Evolutionary conservation across 2,797 vertebrate species (phyloP).

Genomic region (Strix occidentalis): DNA sequence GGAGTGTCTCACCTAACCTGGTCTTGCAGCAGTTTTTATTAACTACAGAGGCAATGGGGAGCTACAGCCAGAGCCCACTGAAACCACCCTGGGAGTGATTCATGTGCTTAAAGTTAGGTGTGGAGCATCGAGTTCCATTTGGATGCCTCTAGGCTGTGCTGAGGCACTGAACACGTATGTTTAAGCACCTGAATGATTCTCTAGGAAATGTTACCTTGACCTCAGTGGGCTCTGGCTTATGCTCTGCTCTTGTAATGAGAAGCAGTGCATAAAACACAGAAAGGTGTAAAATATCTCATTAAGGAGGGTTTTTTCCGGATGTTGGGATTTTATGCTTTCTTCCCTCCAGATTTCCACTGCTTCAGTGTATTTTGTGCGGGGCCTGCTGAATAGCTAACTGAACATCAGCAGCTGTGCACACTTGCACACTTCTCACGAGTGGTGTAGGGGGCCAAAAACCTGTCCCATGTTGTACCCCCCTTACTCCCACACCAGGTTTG

Average conservation of each 20-base stretch:
- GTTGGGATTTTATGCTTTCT: background rate
- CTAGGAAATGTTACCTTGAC: background rate
- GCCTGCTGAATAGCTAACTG: background rate
- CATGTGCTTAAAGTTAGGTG: background rate
- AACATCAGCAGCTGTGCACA: accelerated
- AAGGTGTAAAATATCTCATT: background rate
- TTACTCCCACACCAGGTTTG: no score
- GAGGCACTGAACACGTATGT: background rate
- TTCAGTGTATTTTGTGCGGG: accelerated
- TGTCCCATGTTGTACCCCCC: accelerated
- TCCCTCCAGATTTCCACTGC: background rate
- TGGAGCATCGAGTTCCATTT: background rate
- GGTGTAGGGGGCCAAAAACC: no score
- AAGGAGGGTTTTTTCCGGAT: background rate
- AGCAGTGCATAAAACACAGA: background rate
- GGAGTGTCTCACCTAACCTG: background rate
- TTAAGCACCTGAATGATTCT: background rate
- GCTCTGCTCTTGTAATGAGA: background rate
- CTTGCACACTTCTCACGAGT: accelerated
- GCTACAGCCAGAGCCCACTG: background rate
- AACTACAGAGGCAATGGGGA: background rate
- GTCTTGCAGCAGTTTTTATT: background rate
- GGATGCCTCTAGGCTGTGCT: background rate
- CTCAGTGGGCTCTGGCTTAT: background rate
- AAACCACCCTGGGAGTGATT: background rate